Evolutionary conservation across 2,888 invertebrate species (phyloP).

Genomic region (Pachydiplax longipennis): DNA sequence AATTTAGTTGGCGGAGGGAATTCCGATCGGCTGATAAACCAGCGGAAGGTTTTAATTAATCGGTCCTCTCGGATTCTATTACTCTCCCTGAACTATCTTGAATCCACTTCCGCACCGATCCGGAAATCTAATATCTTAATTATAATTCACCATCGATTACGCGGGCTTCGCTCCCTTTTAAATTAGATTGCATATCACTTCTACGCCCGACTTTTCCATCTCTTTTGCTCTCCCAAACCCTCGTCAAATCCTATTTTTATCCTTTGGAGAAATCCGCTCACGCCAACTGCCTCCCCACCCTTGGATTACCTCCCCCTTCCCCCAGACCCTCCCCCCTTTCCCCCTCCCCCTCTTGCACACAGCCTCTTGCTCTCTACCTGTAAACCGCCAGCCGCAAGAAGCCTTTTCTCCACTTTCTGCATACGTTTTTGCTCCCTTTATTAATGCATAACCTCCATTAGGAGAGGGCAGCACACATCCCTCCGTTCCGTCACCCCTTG

Average conservation of each 20-base stretch:
- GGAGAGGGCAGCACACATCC: not conserved
- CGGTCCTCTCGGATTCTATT: not conserved
- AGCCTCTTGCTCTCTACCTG: not conserved
- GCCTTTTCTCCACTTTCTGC: not conserved
- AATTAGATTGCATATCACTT: slow-evolving; percentile 2
- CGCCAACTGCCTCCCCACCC: not conserved
- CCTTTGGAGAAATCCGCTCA: not conserved
- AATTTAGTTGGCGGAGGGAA: no score
- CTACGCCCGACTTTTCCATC: not conserved
- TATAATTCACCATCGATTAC: not conserved
- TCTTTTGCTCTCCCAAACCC: not conserved
- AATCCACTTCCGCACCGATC: not conserved
- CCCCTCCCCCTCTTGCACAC: not conserved
- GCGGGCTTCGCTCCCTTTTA: not conserved
- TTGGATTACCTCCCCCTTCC: not conserved
- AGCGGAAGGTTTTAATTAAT: not conserved
- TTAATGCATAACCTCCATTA: slow-evolving; percentile 28
- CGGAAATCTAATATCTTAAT: not conserved
- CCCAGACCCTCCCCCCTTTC: not conserved
- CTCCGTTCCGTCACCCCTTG: not conserved
- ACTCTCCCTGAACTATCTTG: not conserved
- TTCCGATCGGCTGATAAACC: not conserved
- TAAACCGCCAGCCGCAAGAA: not conserved
- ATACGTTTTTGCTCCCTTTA: not conserved
- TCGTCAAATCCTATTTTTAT: not conserved